phyloP scores from a whole-genome alignment of 1,140 invertebrate species.

The Spodoptera litura region DNA sequence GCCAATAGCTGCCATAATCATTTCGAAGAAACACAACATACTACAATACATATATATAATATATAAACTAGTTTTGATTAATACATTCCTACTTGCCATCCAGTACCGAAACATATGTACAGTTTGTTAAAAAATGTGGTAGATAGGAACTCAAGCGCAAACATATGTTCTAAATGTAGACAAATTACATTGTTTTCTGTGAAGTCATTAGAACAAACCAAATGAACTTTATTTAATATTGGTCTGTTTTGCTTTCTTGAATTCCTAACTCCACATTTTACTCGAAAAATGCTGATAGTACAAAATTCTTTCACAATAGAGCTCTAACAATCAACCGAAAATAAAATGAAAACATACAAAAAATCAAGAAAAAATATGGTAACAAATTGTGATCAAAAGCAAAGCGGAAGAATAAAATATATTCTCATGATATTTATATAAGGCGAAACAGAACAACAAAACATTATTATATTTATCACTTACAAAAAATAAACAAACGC shows the following conservation, averaged over 20 bases:
- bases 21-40: too few relatives aligned
- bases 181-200: too few relatives aligned
- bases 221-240: too few relatives aligned
- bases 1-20: neutral
- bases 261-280: too few relatives aligned
- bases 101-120: neutral
- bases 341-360: constrained; percentile 22
- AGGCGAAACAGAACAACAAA: constrained; percentile 31
- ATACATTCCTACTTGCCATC: neutral
- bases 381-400: constrained; percentile 40
- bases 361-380: constrained; percentile 32
- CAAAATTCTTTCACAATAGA: constrained; percentile 14
- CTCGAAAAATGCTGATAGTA: too few relatives aligned
- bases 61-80: neutral
- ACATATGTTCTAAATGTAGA: too few relatives aligned
- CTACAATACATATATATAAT: neutral
- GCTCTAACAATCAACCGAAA: constrained; percentile 40
- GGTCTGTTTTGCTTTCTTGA: too few relatives aligned
- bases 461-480: constrained; percentile 16
- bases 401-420: constrained; percentile 24
- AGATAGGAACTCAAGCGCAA: too few relatives aligned
- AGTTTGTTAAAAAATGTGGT: too few relatives aligned
- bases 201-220: too few relatives aligned
- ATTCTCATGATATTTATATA: constrained; percentile 34
- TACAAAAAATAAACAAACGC: constrained; percentile 44